Evolutionary conservation across 2,797 vertebrate genomes (phyloP).

Genomic region (Pseudocheirus occidentalis): DNA sequence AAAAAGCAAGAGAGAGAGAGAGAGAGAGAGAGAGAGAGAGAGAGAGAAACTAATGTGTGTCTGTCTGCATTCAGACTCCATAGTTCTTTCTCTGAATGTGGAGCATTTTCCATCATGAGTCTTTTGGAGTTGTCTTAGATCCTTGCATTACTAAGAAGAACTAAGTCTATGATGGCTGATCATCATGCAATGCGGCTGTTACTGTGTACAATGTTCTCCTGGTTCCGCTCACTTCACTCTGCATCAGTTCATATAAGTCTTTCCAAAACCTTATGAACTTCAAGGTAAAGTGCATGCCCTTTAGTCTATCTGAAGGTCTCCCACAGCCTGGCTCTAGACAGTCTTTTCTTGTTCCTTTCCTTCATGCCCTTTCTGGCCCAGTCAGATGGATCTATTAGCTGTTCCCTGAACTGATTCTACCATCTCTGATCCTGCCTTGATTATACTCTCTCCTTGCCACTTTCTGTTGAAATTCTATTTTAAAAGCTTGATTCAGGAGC

Average conservation of each 20-base stretch:
- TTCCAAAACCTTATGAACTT: neutral
- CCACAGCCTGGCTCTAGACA: neutral
- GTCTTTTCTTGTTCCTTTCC: neutral
- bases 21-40: too few species aligned
- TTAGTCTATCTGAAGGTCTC: neutral
- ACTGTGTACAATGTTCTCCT: neutral
- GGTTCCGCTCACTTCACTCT: neutral
- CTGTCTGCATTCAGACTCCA: neutral
- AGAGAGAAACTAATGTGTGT: neutral
- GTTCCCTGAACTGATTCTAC: neutral
- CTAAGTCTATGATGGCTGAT: neutral
- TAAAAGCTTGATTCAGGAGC: slow-evolving; percentile 59
- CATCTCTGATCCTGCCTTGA: neutral
- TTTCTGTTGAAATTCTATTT: slow-evolving; percentile 42
- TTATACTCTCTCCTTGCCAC: slow-evolving; percentile 7
- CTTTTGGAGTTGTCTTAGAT: neutral
- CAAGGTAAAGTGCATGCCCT: neutral
- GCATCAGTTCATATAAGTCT: neutral
- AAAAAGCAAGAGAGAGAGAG: too few species aligned
- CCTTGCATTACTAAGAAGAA: neutral
- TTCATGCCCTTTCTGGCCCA: neutral
- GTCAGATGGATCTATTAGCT: neutral
- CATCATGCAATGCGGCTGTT: neutral
- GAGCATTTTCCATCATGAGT: neutral
- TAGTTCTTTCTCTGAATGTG: neutral